Percentiles rank a stretch among this genome's conserved stretches.
phyloP scores from a whole-genome alignment of 30 jellyfish, hydroid and myxozoan genomes.

The Pelagia noctiluca region DNA sequence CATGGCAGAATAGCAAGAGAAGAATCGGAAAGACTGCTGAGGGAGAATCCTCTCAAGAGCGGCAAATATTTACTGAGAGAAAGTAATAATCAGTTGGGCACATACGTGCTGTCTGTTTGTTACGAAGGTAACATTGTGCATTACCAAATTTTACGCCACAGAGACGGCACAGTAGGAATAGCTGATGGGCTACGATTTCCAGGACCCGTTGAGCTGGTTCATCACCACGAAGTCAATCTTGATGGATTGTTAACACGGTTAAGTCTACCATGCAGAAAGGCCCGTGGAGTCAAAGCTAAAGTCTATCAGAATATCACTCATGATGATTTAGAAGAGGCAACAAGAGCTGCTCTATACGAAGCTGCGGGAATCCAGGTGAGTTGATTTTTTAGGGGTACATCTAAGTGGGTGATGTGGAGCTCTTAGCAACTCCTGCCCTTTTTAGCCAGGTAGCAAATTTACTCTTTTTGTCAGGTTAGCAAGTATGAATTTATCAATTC shows the following conservation, averaged over 20 bases:
- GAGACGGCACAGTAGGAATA: slow-evolving; percentile 94
- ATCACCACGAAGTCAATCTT: slow-evolving; percentile 85
- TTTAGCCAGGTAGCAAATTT: too few relatives aligned
- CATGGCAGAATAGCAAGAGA: slow-evolving; percentile 95
- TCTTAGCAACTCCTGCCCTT: too few relatives aligned
- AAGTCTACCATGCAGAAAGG: slow-evolving; percentile 74
- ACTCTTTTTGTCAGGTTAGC: too few relatives aligned
- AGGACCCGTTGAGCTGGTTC: slow-evolving; percentile 94
- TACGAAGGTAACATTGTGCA: slow-evolving; percentile 81
- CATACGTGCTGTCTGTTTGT: slow-evolving; percentile 87
- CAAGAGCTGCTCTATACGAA: slow-evolving; percentile 70
- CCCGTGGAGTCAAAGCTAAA: slow-evolving; percentile 89
- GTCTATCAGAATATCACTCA: slow-evolving; percentile 87
- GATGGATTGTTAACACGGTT: slow-evolving; percentile 91
- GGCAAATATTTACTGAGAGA: slow-evolving; percentile 92
- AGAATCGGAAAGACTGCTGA: slow-evolving; percentile 74
- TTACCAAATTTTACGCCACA: slow-evolving; percentile 81
- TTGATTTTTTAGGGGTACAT: background rate
- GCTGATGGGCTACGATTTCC: slow-evolving; percentile 94
- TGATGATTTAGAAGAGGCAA: slow-evolving; percentile 92
- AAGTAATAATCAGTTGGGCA: slow-evolving; percentile 76
- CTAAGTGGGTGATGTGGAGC: too few relatives aligned
- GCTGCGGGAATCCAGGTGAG: slow-evolving; percentile 68
- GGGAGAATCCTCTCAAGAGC: slow-evolving; percentile 66
- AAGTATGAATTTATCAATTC: too few relatives aligned